A percentile compares a stretch with the other conserved stretches of the same genome.
Evolutionary conservation across 2,888 invertebrate genomes (phyloP).

Genomic region (Leptopilina drosophilae): DNA sequence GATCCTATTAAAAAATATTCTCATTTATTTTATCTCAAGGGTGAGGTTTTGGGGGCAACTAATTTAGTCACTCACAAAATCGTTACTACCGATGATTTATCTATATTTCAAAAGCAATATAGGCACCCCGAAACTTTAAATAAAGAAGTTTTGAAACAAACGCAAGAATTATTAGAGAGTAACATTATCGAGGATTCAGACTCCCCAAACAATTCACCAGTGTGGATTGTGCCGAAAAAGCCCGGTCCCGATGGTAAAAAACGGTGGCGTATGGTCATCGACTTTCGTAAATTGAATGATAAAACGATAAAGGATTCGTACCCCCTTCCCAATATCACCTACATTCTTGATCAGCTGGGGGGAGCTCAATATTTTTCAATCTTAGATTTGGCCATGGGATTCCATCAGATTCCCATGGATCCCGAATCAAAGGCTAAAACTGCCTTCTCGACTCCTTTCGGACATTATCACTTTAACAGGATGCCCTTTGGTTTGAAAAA

Average conservation of each 20-base stretch:
- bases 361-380: neutral
- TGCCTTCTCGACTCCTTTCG: neutral
- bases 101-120: too few species aligned
- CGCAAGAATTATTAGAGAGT: too few species aligned
- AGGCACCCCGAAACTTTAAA: too few species aligned
- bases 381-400: neutral
- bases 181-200: neutral
- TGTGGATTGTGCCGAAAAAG: conserved; percentile 24
- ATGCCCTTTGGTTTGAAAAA: conserved; percentile 43
- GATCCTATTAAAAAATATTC: neutral
- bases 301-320: conserved; percentile 18
- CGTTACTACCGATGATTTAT: neutral
- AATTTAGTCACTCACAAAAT: neutral
- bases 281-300: neutral
- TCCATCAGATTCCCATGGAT: neutral
- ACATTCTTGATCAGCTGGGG: neutral
- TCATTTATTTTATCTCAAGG: neutral
- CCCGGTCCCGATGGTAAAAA: neutral
- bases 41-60: neutral
- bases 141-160: too few species aligned
- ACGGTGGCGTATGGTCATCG: conserved; percentile 6
- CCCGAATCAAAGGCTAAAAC: neutral
- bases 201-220: neutral
- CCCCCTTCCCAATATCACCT: conserved; percentile 17
- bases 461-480: neutral